Evolutionary conservation across 2,888 invertebrate species (phyloP), one percentile per base, ranked within the genome.

Genomic region (Tenthredo notha): DNA sequence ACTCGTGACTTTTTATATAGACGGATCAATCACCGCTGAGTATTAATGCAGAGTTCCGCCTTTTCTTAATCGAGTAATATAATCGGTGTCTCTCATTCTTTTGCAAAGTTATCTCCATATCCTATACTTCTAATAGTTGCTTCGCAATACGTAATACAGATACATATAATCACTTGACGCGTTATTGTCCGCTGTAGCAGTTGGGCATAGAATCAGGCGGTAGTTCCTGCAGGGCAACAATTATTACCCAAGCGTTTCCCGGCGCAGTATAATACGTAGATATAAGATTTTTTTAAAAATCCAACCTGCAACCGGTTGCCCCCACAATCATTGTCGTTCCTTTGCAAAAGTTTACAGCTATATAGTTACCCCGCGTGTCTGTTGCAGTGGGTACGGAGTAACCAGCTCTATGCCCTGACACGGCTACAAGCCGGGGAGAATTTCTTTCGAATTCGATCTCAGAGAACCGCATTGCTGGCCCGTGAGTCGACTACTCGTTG

Each of bases 321-420:
- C 89, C 88, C 86, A 91, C 89, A 91, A 92, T 92, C 92, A 93
- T 93, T 93, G 92, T 93, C 92, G 92, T 92, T 87, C 90, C 90
- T 90, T 90, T 88, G 91, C 91, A 88, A 91, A 91, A 91, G 89
- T 88, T 37, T 70, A 86, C 65, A 84, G 70, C 86, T 85, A 83
- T 70, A 84, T 72, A 77, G 75, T 61, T 77, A 77, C 10, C 21
- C 61, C 61, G 75, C 15, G 80, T 61, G 61, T 61, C 61, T 80
- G 77, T 18, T 21, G 72, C n/a, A 18, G 70, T 74, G 43, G 21
- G 40, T 61, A 78, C 58, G 25, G 37, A 61, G 80, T 25, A 80
- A 83, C 83, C 67, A 83, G 70, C 83, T 83, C 67, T 83, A 83
- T 72, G 43, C 47, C 84, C 47, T 40, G 77, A 61, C 54, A 75